Conservation (phyloP, 2,113 vertebrate genomes). For the Anas platyrhynchos region DNA sequence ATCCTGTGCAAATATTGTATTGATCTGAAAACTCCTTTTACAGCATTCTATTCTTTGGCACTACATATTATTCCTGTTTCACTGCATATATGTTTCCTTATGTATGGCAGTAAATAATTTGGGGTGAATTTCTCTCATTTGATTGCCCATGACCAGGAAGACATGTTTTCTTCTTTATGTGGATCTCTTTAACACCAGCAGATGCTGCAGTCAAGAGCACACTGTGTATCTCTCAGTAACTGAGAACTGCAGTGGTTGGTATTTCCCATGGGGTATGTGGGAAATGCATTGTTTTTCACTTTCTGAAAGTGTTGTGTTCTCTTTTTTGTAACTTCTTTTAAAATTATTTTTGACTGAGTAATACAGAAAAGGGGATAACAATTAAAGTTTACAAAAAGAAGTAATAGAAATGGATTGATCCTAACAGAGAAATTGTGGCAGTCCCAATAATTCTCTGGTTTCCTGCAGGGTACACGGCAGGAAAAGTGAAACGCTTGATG, state of each 20-base stretch:
- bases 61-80: background rate
- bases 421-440: background rate
- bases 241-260: background rate
- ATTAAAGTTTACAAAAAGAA: conserved; percentile 7
- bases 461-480: conserved; percentile 17
- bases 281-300: background rate
- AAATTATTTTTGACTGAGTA: background rate
- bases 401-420: background rate
- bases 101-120: background rate
- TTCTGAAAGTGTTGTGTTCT: background rate
- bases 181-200: background rate
- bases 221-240: background rate
- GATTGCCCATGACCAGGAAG: fast-evolving
- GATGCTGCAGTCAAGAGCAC: background rate
- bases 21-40: background rate
- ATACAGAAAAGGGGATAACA: background rate
- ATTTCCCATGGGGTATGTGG: background rate
- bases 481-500: background rate
- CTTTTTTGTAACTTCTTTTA: background rate
- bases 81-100: background rate
- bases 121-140: background rate
- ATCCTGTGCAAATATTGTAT: background rate
- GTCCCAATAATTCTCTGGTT: background rate
- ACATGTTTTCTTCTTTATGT: background rate
- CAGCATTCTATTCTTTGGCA: background rate